These are phyloP conservation scores for Centroberyx gerrardi DNA, from an alignment of 2,797 vertebrate species.

Conservation along the genomic window DNA sequence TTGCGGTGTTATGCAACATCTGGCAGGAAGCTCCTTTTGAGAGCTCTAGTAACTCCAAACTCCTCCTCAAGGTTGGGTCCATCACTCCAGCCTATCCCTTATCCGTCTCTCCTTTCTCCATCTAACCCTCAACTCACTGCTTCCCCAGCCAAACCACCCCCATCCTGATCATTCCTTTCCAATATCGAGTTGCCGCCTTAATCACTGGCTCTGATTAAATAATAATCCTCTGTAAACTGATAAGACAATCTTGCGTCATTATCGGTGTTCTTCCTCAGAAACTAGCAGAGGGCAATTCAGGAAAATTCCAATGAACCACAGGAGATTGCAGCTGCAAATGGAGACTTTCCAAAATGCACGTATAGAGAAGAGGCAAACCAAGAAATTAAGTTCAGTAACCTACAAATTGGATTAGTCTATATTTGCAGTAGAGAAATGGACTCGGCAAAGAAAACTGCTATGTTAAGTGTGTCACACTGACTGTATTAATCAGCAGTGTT, in stretches of 20 bases:
- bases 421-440: background rate
- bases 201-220: slow-evolving; percentile 20
- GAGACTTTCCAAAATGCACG: background rate
- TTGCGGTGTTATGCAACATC: slow-evolving; percentile 76
- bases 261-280: background rate
- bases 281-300: background rate
- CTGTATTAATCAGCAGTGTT: background rate
- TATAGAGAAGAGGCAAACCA: background rate
- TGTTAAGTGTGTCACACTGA: background rate
- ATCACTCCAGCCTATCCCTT: slow-evolving; percentile 15
- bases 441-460: background rate
- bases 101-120: slow-evolving; percentile 10
- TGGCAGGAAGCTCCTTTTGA: slow-evolving; percentile 64
- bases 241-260: background rate
- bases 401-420: background rate
- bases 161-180: slow-evolving; percentile 19
- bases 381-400: background rate
- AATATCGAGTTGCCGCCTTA: background rate
- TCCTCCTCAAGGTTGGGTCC: slow-evolving; percentile 48
- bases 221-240: slow-evolving; percentile 6
- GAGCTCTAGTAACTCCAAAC: slow-evolving; percentile 56
- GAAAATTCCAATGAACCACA: background rate
- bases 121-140: background rate
- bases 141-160: background rate
- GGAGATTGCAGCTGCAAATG: background rate